phyloP scores from a whole-genome alignment of 2,888 invertebrate genomes.

The Micoletzkya japonica region DNA sequence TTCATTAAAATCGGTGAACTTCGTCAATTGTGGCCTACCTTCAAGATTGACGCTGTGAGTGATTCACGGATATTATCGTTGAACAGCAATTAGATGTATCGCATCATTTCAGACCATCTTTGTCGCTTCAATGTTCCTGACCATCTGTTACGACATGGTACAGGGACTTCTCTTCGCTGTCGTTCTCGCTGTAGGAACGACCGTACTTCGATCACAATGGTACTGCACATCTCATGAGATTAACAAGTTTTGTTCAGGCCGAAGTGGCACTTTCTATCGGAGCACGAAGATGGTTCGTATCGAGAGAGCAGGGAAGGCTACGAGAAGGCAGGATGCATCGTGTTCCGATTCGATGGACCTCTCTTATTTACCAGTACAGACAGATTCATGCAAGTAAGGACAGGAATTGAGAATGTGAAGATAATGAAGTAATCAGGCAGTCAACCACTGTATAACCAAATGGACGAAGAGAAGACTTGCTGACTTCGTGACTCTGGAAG shows the following conservation, averaged over 20 bases:
- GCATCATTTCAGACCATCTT: conserved; percentile 50
- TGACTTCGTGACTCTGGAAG: conserved; percentile 29
- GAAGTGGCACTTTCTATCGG: conserved; percentile 59
- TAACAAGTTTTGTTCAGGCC: conserved; percentile 45
- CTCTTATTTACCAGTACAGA: conserved; percentile 60
- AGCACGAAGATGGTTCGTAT: conserved; percentile 38
- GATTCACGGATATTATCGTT: neutral
- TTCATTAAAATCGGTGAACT: conserved; percentile 55
- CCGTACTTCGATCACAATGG: conserved; percentile 57
- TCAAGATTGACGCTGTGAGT: conserved; percentile 60
- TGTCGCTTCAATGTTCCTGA: conserved; percentile 53
- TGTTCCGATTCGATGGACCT: conserved; percentile 61
- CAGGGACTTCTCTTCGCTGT: conserved; percentile 56
- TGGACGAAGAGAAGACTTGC: conserved; percentile 17
- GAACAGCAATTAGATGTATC: neutral
- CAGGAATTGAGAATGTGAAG: too few relatives aligned
- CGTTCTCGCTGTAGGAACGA: conserved; percentile 57
- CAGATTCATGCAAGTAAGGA: conserved; percentile 52
- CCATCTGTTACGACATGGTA: conserved; percentile 60
- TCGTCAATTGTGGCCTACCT: conserved; percentile 57
- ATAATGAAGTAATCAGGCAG: conserved; percentile 31
- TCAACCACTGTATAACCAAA: conserved; percentile 26
- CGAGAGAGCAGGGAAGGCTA: conserved; percentile 11
- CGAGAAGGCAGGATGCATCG: conserved; percentile 48
- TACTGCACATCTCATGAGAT: conserved; percentile 6